Base-by-base conservation (phyloP, 2,797 vertebrate genomes). In the Pseudocheirus occidentalis region DNA sequence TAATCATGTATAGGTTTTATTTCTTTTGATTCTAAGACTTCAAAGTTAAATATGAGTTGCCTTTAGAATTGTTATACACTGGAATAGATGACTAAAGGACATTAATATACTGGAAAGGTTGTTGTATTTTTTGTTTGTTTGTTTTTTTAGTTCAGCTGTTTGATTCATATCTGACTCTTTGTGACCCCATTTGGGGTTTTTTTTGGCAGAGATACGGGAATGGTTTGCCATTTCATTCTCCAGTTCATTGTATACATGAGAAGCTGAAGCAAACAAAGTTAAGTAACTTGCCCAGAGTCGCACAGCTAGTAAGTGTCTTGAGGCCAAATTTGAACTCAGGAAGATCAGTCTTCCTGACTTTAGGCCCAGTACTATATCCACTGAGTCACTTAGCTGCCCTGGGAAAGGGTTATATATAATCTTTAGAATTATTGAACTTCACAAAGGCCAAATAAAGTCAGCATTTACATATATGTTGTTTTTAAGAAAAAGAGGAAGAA, bases 201-300 rank as follows among this genome's bases (percentile, higher is more conserved):
- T 73, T 16, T 73, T 73, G 66, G 66, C n/a, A 40, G 66, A 40
- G 16, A 73, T 73, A 18, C n/a, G n/a, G n/a, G 5, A n/a, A 31
- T 18, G 34, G 5, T 40, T 73, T 40, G 16, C 16, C 16, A 73
- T 40, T 66, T 73, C n/a, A 16, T 73, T 40, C 18, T 40, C 16
- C n/a, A 40, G 5, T n/a, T 73, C 16, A 40, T 21, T 73, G 40
- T 21, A 40, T 6, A 40, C n/a, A 73, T 73, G 9, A 50, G 46
- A 59, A 58, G 55, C 81, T 93, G 56, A 91, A 91, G 46, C 52
- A 24, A 31, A 90, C 14, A 87, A 31, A 81, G 50, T 56, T 9
- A 95, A 92, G 27, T 62, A 95, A 54, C 56, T 94, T 89, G 27
- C 55, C 40, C 90, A 93, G 94, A 91, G 89, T 92, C 7, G 53